Evolutionary conservation across 2,113 vertebrate species (phyloP).

Genomic region (Opisthocomus hoazin): DNA sequence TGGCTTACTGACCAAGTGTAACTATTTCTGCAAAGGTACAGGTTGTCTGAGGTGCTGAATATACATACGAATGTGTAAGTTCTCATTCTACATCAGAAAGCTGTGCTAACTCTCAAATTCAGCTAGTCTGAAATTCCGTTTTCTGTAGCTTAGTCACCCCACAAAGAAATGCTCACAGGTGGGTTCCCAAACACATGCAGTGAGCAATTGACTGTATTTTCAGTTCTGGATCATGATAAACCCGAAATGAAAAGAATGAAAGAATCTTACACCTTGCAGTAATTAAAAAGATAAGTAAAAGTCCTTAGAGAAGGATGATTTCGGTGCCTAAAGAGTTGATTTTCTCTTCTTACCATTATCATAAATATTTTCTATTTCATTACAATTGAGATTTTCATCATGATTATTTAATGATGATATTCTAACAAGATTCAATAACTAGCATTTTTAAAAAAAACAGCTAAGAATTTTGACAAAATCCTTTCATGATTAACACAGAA

Average conservation of each 20-base stretch:
- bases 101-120: background rate
- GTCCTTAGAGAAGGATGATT: background rate
- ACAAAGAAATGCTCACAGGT: background rate
- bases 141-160: background rate
- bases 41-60: background rate
- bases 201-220: background rate
- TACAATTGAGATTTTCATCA: background rate
- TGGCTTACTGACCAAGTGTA: background rate
- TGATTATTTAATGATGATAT: background rate
- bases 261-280: background rate
- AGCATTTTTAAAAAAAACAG: background rate
- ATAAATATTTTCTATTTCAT: conserved; percentile 13
- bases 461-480: background rate
- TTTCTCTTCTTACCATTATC: background rate
- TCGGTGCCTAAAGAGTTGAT: background rate
- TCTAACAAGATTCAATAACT: background rate
- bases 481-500: background rate
- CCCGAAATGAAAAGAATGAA: background rate
- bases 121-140: background rate
- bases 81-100: background rate
- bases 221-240: background rate
- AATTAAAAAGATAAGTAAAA: background rate
- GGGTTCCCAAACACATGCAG: background rate
- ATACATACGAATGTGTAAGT: rapidly evolving
- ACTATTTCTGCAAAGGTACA: background rate